Evolutionary conservation across 2,113 vertebrate species (phyloP), one percentile per base, ranked within the genome.

Genomic region (Blennius ocellaris): DNA sequence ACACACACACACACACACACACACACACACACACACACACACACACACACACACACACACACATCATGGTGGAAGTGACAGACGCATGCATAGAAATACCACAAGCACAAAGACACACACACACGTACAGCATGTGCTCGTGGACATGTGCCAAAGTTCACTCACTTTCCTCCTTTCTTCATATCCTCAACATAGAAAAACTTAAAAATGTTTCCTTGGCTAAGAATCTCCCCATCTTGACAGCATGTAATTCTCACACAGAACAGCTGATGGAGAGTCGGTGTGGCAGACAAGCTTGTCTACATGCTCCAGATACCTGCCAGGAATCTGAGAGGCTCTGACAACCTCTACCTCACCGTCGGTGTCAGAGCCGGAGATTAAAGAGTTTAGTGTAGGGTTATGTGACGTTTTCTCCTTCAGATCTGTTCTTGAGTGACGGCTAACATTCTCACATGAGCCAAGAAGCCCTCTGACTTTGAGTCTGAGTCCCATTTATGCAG

Each of bases 261-360:
- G 21, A 30, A 2, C 21, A 30, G 21, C 21, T 30, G 21, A 30
- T 30, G 21, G 21, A 4, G 21, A 30, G 21, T 30, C 21, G 21
- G 21, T 30, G 61, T 39, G 44, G 49, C 49, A 61, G 60, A 69
- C 48, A 75, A 68, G 30, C 14, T 41, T 58, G 8, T 62, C 14
- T 40, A 40, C 60, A 67, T 68, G 51, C 52, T 83, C 59, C 6
- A 6, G 12, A 66, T 63, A 76, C 17, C 74, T 72, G 66, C 67
- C 73, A 45, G 10, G 30, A 51, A 40, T 54, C 48, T 62, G 77
- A 40, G 15, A 62, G 51, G n/a, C 17, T 39, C 77, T 81, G 64
- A 77, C 53, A 37, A 53, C 44, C 36, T 57, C 15, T 45, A 6
- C 11, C 48, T 78, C 73, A 45, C 39, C 48, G 54, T 14, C 51